Evolutionary conservation across 2,113 vertebrate species (phyloP).

Genomic region (Ceratotherium simum): DNA sequence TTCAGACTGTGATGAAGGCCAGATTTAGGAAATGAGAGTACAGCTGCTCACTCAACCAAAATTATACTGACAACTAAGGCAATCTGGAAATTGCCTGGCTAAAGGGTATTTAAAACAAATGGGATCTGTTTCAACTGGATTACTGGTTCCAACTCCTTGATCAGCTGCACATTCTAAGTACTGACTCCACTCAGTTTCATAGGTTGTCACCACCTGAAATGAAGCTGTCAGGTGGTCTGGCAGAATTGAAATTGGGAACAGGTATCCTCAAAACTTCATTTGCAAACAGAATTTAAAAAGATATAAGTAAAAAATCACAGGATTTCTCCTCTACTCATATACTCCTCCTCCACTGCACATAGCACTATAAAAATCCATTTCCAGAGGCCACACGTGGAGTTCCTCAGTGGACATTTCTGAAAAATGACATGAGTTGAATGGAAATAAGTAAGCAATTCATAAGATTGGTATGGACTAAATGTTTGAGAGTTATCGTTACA

Average conservation of each 20-base stretch:
- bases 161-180: not conserved
- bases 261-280: constrained; percentile 13
- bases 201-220: constrained; percentile 31
- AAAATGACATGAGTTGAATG: not conserved
- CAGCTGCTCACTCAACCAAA: constrained; percentile 49
- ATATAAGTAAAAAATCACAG: constrained; percentile 23
- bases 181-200: not conserved
- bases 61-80: constrained; percentile 50
- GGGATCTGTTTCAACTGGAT: constrained; percentile 49
- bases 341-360: not conserved
- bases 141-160: not conserved
- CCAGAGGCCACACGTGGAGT: not conserved
- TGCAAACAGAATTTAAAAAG: constrained; percentile 56
- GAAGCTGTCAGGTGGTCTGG: not conserved
- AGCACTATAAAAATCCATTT: constrained; percentile 44
- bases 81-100: constrained; percentile 44
- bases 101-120: constrained; percentile 55
- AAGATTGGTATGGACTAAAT: not conserved
- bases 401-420: constrained; percentile 28
- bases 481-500: constrained; percentile 12
- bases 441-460: constrained; percentile 50
- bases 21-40: constrained; percentile 65
- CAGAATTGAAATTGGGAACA: constrained; percentile 46
- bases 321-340: not conserved
- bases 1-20: constrained; percentile 60